Conservation (phyloP, 2,797 vertebrate genomes). For the Dermochelys coriacea region DNA sequence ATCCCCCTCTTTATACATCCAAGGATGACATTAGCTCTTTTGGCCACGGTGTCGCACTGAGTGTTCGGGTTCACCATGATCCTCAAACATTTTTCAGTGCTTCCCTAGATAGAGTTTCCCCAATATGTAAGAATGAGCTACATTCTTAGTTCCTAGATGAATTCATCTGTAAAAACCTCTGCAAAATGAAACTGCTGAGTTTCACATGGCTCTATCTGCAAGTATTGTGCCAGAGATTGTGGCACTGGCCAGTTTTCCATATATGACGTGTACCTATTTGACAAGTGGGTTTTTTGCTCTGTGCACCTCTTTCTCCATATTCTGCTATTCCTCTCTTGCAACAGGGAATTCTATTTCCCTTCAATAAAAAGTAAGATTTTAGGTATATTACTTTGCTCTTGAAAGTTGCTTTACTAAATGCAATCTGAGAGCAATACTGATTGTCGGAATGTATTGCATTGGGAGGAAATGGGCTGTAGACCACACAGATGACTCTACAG, state of each 20-base stretch:
- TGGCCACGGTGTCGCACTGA: background rate
- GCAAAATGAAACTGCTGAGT: background rate
- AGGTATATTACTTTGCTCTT: background rate
- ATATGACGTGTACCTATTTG: background rate
- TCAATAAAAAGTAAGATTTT: background rate
- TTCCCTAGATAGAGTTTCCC: too few species aligned
- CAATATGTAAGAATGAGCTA: too few species aligned
- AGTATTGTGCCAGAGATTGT: accelerated
- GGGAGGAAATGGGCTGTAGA: background rate
- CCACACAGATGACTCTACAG: background rate
- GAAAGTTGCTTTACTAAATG: background rate
- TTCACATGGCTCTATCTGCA: background rate
- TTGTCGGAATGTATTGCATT: background rate
- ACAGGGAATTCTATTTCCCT: background rate
- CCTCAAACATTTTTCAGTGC: too few species aligned
- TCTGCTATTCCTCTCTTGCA: background rate
- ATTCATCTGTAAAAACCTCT: background rate
- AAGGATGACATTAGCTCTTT: background rate
- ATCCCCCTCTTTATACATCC: background rate
- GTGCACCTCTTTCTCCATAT: background rate
- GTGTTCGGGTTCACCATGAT: background rate
- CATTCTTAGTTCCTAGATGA: too few species aligned
- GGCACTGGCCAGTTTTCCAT: background rate
- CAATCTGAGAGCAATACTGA: background rate
- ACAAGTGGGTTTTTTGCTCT: background rate